Evolutionary conservation across 1,140 invertebrate species (phyloP).

Genomic region (Cotesia chilonis): DNA sequence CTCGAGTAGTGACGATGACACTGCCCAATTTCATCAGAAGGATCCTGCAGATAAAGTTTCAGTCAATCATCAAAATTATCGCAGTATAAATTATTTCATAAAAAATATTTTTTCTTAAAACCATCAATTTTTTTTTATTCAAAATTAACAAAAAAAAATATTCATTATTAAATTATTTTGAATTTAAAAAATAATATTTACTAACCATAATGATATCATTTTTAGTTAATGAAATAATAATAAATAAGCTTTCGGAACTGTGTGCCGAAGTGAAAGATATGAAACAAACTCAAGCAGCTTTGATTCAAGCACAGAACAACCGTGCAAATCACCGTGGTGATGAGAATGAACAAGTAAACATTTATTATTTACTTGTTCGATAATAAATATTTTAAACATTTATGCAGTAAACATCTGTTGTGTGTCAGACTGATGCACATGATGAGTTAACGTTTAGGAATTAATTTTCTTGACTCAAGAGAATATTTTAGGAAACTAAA

Average conservation of each 20-base stretch:
- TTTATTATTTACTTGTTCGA: not conserved
- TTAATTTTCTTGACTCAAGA: not conserved
- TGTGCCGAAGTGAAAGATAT: not conserved
- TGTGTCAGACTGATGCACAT: not conserved
- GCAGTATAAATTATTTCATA: too few relatives aligned
- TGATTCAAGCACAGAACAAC: not conserved
- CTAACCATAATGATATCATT: not conserved
- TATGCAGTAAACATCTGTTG: not conserved
- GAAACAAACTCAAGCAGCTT: slow-evolving; percentile 4
- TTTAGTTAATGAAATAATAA: slow-evolving; percentile 4
- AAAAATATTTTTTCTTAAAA: too few relatives aligned
- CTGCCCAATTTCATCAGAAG: too few relatives aligned
- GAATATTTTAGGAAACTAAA: too few relatives aligned
- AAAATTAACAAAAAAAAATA: too few relatives aligned
- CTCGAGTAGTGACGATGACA: too few relatives aligned
- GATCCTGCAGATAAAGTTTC: too few relatives aligned
- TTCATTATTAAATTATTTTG: not conserved
- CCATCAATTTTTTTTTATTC: too few relatives aligned
- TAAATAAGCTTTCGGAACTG: not conserved
- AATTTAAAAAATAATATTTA: not conserved
- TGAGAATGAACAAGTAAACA: slow-evolving; percentile 3
- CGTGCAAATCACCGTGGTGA: not conserved
- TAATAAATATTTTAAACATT: not conserved
- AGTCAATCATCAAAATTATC: too few relatives aligned
- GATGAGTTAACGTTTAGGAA: not conserved